Base-by-base conservation (phyloP, 1,140 invertebrate species). In the Scylla paramamosain region DNA sequence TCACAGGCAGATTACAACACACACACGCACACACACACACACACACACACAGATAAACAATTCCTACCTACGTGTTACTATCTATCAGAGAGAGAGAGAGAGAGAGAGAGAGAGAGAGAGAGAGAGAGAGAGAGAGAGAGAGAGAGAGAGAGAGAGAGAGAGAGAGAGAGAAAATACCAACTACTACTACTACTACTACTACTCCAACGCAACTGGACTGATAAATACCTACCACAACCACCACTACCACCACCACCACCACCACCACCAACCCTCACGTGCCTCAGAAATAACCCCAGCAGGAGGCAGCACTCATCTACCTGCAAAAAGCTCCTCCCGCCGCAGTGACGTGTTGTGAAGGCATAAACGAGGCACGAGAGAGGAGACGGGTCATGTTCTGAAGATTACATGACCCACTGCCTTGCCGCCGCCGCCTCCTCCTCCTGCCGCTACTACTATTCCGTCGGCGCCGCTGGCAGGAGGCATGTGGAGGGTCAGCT, bases 101-200 rank as follows among this genome's bases (percentile, higher is more conserved):
- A 77, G 67, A 77, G 67, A 77, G 67, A 77, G 67, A 77, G 67
- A 77, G 67, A 77, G 67, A 77, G 67, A 77, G 67, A 77, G 67
- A 77, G 67, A 77, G 67, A 77, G 67, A 77, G 67, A 77, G 67
- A 77, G 67, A 77, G 67, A 77, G 67, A 77, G 67, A 77, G 67
- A 77, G 67, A 77, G 67, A 77, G 67, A 77, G 67, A 77, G 67
- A 77, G 67, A 77, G 67, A 77, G 67, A 77, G 67, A 77, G 67
- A 77, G 67, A 77, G 67, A 77, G 67, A 77, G 67, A 77, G 25
- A n/a, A 0, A 77, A 77, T 77, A n/a, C 67, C 67, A 77, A 77
- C n/a, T 77, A 77, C 39, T 39, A 39, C 1, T 39, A 39, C 25
- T 25, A 77, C n/a, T 77, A 77, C 39, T 39, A 39, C 1, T 39